These are phyloP conservation scores for Aurelia aurita complex sp. Pacific DNA, from an alignment of 30 jellyfish, hydroid and myxozoan species.

Conservation along the genomic window DNA sequence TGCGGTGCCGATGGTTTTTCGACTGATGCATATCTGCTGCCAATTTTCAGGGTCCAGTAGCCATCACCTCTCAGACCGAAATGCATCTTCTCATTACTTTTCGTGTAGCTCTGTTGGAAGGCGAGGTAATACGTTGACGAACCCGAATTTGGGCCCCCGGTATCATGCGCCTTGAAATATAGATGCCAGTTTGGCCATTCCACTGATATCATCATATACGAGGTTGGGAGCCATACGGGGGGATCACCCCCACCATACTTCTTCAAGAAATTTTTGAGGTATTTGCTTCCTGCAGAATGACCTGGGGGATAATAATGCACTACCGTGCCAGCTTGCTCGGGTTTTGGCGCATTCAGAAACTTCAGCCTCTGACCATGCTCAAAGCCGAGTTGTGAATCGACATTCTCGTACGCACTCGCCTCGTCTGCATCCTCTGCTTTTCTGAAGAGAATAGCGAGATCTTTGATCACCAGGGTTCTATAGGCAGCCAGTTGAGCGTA, in stretches of 20 bases:
- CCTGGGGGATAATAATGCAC: constrained; percentile 10
- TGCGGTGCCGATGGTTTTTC: not conserved
- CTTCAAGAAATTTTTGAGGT: constrained; percentile 3
- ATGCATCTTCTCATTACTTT: not conserved
- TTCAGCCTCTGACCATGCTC: not conserved
- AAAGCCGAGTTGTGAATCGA: not conserved
- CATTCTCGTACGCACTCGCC: not conserved
- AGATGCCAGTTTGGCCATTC: constrained; percentile 18
- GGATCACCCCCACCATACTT: not conserved
- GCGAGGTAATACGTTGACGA: not conserved
- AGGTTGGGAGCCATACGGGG: constrained; percentile 2
- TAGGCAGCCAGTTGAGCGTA: constrained; percentile 17
- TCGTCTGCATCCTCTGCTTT: not conserved
- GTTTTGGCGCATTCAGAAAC: constrained; percentile 4
- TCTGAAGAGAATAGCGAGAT: not conserved
- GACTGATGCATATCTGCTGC: not conserved
- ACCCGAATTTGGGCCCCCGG: not conserved
- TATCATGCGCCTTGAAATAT: not conserved
- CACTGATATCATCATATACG: not conserved
- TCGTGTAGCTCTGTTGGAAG: not conserved
- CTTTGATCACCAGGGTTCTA: not conserved
- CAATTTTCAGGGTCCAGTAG: not conserved
- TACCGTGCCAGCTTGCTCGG: constrained; percentile 13
- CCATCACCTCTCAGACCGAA: constrained; percentile 1
- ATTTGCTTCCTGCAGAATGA: not conserved